These are phyloP conservation scores for Pemphigus obesinymphae DNA, from an alignment of 1,140 invertebrate genomes.

Conservation along the genomic window DNA sequence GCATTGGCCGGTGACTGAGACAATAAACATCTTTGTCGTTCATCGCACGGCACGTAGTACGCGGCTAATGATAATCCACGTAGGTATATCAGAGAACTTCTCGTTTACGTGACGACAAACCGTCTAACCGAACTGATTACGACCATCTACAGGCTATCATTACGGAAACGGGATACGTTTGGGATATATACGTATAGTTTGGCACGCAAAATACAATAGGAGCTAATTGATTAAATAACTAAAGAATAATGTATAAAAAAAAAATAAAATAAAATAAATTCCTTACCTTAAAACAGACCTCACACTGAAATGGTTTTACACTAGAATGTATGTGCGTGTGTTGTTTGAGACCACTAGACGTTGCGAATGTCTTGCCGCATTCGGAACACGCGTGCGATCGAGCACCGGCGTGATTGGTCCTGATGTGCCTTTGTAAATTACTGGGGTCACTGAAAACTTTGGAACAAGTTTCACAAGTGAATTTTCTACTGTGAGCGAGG, in stretches of 20 bases:
- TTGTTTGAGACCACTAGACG: constrained; percentile 95
- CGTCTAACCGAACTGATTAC: neutral
- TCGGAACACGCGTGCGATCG: constrained; percentile 92
- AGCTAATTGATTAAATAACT: constrained; percentile 21
- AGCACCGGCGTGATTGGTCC: constrained; percentile 86
- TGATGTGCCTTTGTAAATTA: constrained; percentile 92
- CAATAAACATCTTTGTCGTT: constrained; percentile 31
- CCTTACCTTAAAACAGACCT: constrained; percentile 75
- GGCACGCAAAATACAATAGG: neutral
- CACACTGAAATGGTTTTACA: constrained; percentile 95
- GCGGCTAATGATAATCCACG: neutral
- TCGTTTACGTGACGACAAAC: constrained; percentile 14
- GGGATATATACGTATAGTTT: neutral
- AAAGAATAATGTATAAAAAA: neutral
- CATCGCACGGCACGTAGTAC: constrained; percentile 32
- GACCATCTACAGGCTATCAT: neutral
- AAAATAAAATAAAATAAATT: neutral
- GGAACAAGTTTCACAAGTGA: constrained; percentile 89
- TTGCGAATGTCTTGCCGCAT: constrained; percentile 97
- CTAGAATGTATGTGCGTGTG: constrained; percentile 99
- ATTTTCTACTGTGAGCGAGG: constrained; percentile 72
- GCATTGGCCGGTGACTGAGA: neutral
- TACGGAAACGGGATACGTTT: neutral
- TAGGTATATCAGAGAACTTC: neutral
- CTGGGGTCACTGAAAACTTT: constrained; percentile 93